Percentiles rank a stretch among this genome's conserved stretches.
phyloP scores from a whole-genome alignment of 1,140 invertebrate species.

The Vanessa tameamea region DNA sequence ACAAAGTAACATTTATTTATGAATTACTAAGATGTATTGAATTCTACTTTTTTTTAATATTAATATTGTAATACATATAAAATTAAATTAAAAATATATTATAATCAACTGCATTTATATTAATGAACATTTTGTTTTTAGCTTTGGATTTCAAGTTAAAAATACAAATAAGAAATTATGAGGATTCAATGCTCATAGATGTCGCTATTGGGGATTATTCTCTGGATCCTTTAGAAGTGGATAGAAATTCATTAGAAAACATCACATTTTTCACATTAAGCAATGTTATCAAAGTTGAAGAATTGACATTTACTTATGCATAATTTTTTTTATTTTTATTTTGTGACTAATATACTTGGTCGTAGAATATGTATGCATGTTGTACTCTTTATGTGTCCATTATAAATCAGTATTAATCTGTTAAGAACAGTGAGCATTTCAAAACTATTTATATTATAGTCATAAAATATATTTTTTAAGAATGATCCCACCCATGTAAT shows the following conservation, averaged over 20 bases:
- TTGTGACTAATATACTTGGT: neutral
- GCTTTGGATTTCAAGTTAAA: neutral
- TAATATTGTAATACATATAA: neutral
- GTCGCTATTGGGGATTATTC: constrained; percentile 37
- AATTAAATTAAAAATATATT: neutral
- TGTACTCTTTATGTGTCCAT: constrained; percentile 1
- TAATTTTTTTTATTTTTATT: constrained; percentile 2
- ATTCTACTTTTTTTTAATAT: neutral
- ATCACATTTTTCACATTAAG: constrained; percentile 54
- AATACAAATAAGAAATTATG: neutral
- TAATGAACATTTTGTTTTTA: neutral
- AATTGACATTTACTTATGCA: constrained; percentile 49
- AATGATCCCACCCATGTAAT: constrained; percentile 4
- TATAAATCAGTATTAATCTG: constrained; percentile 13
- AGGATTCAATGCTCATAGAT: constrained; percentile 24
- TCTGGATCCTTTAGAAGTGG: constrained; percentile 41
- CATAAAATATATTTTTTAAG: neutral
- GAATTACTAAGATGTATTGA: too few species aligned
- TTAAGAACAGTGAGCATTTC: neutral
- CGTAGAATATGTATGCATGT: neutral
- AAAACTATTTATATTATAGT: neutral
- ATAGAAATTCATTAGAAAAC: constrained; percentile 42
- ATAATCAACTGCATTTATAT: neutral
- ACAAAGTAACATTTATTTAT: too few species aligned
- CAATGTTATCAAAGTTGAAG: constrained; percentile 48